Conservation (phyloP, 2,888 invertebrate species). For the Drosophila yooni region DNA sequence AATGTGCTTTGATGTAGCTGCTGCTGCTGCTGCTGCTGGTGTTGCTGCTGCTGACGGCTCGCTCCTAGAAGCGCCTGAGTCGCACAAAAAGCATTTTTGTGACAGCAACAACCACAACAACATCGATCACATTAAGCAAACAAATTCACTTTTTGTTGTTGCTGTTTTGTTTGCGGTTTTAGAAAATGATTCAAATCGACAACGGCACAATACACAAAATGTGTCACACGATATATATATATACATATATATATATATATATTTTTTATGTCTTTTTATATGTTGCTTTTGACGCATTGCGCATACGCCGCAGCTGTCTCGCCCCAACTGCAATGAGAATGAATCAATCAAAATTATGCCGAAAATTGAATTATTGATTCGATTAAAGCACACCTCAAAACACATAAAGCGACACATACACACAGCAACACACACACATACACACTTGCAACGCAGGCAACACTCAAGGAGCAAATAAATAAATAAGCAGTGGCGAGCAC, state of each 20-base stretch:
- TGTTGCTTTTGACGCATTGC: conserved; percentile 40
- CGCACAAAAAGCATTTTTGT: conserved; percentile 45
- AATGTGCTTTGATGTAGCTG: conserved; percentile 75
- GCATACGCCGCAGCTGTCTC: conserved; percentile 46
- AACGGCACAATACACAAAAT: conserved; percentile 27
- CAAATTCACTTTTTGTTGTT: conserved; percentile 33
- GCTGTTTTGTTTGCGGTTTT: conserved; percentile 30
- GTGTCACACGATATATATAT: conserved; percentile 54
- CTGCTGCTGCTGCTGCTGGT: conserved; percentile 54
- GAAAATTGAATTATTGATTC: conserved; percentile 79
- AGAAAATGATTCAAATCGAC: conserved; percentile 67
- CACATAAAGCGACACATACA: conserved; percentile 23
- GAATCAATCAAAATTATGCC: conserved; percentile 74
- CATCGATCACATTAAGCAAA: conserved; percentile 75
- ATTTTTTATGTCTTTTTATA: conserved; percentile 1
- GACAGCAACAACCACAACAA: conserved; percentile 39
- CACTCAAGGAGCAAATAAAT: conserved; percentile 44
- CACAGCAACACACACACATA: conserved; percentile 6
- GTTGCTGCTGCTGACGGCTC: conserved; percentile 47
- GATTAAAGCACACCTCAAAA: conserved; percentile 58
- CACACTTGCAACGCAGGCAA: conserved; percentile 20
- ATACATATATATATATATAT: neutral
- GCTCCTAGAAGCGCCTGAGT: conserved; percentile 39
- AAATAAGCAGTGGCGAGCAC: conserved; percentile 43
- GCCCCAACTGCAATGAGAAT: conserved; percentile 39